Percentiles rank a stretch among this genome's conserved stretches.
Evolutionary conservation across 2,797 vertebrate species (phyloP).

Genomic region (Coendou prehensilis): DNA sequence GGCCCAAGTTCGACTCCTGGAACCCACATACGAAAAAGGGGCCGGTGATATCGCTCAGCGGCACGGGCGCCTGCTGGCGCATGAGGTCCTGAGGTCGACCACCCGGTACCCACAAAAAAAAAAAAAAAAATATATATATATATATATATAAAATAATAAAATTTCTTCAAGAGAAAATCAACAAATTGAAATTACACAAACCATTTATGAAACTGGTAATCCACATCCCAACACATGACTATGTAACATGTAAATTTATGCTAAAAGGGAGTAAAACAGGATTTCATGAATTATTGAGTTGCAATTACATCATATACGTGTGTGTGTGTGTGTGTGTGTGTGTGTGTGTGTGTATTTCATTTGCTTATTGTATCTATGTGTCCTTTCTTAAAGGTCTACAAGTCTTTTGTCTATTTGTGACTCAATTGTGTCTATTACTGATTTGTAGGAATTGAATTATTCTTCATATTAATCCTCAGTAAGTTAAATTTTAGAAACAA

Average conservation of each 20-base stretch:
- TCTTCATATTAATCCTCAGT: conserved; percentile 3
- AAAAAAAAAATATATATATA: too few relatives aligned
- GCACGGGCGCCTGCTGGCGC: too few relatives aligned
- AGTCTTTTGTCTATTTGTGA: not conserved
- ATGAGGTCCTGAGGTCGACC: too few relatives aligned
- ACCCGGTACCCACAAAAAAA: too few relatives aligned
- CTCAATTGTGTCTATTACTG: not conserved
- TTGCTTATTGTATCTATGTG: not conserved
- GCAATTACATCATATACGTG: not conserved
- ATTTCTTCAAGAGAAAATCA: not conserved
- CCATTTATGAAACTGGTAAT: not conserved
- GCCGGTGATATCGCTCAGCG: too few relatives aligned
- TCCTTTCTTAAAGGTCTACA: not conserved
- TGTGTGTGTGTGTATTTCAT: not conserved
- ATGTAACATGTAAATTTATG: not conserved
- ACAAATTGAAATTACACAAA: not conserved
- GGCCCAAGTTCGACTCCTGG: too few relatives aligned
- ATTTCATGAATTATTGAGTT: conserved; percentile 10
- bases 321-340: too few relatives aligned
- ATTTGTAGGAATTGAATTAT: not conserved
- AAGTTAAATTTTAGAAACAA: conserved; percentile 15
- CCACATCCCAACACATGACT: not conserved
- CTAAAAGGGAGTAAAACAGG: not conserved
- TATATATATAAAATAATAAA: not conserved
- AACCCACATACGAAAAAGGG: too few relatives aligned